phyloP scores from a whole-genome alignment of 2,888 invertebrate genomes.

The Heterodera filipjevi region DNA sequence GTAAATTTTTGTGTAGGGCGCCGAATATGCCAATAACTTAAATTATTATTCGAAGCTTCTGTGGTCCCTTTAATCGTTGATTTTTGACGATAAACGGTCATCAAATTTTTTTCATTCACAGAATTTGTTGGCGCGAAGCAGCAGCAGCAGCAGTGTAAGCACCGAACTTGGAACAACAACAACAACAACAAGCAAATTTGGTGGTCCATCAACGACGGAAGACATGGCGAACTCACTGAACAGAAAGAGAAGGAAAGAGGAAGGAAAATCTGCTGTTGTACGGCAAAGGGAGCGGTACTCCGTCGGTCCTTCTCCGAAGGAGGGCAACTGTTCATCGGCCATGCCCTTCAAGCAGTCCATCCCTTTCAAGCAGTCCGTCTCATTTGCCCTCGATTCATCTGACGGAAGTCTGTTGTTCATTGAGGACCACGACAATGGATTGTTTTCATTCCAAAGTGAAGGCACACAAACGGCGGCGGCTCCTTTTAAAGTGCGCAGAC shows the following conservation, averaged over 20 bases:
- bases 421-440: not conserved
- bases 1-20: no score
- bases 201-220: not conserved
- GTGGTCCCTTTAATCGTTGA: no score
- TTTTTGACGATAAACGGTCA: no score
- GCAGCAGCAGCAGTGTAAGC: slow-evolving; percentile 18
- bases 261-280: no score
- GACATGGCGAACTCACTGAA: not conserved
- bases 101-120: no score
- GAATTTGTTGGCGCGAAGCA: slow-evolving; percentile 21
- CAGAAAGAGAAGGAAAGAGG: not conserved
- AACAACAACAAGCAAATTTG: no score
- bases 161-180: slow-evolving; percentile 5
- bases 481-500: not conserved
- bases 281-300: no score
- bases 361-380: not conserved
- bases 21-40: no score
- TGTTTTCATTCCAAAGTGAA: not conserved
- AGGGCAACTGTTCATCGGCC: not conserved
- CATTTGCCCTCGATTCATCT: not conserved
- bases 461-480: not conserved
- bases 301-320: not conserved
- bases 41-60: no score
- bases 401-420: slow-evolving; percentile 4
- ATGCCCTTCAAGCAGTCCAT: not conserved